A percentile compares a stretch with the other conserved stretches of the same genome.
Conservation (phyloP, 2,797 vertebrate genomes). For the Bradypus variegatus region DNA sequence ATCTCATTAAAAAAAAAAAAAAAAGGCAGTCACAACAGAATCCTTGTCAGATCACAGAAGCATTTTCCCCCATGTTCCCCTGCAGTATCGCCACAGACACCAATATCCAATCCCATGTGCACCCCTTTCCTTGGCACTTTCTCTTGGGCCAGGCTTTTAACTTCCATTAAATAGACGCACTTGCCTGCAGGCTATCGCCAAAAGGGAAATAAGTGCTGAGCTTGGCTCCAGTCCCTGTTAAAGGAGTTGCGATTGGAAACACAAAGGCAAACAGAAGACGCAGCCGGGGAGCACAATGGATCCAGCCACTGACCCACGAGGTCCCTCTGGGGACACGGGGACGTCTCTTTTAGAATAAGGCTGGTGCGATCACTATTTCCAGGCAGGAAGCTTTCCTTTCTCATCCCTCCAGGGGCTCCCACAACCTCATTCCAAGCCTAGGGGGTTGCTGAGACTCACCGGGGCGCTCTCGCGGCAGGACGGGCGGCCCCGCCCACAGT, state of each 20-base stretch:
- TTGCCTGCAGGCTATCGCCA: neutral
- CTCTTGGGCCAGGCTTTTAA: neutral
- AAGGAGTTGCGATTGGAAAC: neutral
- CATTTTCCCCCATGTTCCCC: fast-evolving
- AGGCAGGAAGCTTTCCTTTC: neutral
- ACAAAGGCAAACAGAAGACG: neutral
- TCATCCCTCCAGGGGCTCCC: neutral
- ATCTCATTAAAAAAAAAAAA: neutral
- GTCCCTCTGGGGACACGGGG: neutral
- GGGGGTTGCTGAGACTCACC: neutral
- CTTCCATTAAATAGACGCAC: neutral
- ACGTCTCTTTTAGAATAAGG: neutral
- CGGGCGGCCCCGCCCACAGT: too few relatives aligned
- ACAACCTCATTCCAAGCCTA: neutral
- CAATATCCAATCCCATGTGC: fast-evolving
- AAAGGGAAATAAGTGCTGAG: neutral
- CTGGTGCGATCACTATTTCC: neutral
- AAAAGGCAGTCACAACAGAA: neutral
- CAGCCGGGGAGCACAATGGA: fast-evolving
- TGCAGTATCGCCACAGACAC: fast-evolving
- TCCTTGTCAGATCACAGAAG: neutral
- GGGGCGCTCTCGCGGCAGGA: neutral
- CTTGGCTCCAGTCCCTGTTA: neutral
- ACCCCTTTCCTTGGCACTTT: too few relatives aligned
- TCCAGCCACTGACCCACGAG: fast-evolving